Conservation (phyloP, 2,888 invertebrate genomes). For the Bimastos eiseni region DNA sequence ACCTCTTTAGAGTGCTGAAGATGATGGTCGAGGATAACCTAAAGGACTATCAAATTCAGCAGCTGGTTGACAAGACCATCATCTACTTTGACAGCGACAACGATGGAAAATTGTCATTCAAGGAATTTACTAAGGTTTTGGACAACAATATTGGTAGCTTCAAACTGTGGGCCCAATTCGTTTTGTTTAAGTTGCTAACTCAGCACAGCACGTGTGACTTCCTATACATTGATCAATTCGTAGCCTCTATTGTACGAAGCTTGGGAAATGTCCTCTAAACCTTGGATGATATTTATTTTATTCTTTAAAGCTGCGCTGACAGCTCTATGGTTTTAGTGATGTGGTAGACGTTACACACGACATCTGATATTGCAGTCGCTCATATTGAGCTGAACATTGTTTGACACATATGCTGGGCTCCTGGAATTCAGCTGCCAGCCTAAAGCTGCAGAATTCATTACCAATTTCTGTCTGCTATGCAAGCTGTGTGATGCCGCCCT, state of each 20-base stretch:
- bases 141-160: conserved; percentile 58
- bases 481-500: background rate
- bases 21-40: conserved; percentile 45
- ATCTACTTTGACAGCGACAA: conserved; percentile 43
- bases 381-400: background rate
- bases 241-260: background rate
- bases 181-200: background rate
- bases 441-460: background rate
- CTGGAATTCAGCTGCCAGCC: background rate
- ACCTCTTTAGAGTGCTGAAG: conserved; percentile 40
- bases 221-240: background rate
- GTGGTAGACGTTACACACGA: background rate
- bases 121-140: conserved; percentile 37
- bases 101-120: conserved; percentile 36
- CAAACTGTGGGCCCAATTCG: background rate
- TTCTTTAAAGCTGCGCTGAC: no score
- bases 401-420: background rate
- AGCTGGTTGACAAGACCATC: conserved; percentile 45
- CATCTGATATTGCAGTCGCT: background rate
- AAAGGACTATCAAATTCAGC: conserved; percentile 45
- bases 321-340: background rate
- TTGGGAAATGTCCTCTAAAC: background rate
- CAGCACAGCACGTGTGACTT: background rate
- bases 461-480: background rate
- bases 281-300: background rate